These are phyloP conservation scores for Marmota monax DNA, from an alignment of 2,113 vertebrate species.

Conservation along the genomic window DNA sequence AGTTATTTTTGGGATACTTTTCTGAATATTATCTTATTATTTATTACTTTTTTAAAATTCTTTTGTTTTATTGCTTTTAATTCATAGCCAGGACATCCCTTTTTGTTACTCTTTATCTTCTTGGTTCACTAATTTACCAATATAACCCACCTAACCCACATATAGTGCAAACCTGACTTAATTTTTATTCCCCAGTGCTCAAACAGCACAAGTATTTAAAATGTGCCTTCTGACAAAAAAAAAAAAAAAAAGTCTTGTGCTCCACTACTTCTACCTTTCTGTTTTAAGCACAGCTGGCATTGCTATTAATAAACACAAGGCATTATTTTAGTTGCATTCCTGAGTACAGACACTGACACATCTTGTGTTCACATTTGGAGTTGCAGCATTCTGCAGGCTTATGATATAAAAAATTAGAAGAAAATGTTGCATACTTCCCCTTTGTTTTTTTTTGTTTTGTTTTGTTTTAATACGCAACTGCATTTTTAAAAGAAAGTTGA, in stretches of 20 bases:
- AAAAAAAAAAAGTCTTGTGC: neutral
- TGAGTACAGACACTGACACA: slow-evolving; percentile 59
- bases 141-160: neutral
- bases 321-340: slow-evolving; percentile 56
- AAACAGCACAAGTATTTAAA: slow-evolving; percentile 47
- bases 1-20: neutral
- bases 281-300: slow-evolving; percentile 57
- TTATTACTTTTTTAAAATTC: neutral
- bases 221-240: slow-evolving; percentile 10
- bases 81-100: neutral
- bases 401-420: slow-evolving; percentile 16
- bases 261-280: neutral
- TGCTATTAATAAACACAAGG: slow-evolving; percentile 70
- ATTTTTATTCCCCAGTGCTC: slow-evolving; percentile 19
- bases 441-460: neutral
- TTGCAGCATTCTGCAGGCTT: slow-evolving; percentile 10
- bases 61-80: neutral
- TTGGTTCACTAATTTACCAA: neutral
- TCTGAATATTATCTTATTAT: neutral
- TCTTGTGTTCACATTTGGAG: slow-evolving; percentile 64
- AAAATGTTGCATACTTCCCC: neutral
- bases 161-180: neutral
- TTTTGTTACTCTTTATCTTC: neutral
- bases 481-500: neutral
- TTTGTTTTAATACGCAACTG: neutral